A percentile compares a stretch with the other conserved stretches of the same genome.
Conservation (phyloP, 1,140 invertebrate genomes). For the Drosophila sucinea region DNA sequence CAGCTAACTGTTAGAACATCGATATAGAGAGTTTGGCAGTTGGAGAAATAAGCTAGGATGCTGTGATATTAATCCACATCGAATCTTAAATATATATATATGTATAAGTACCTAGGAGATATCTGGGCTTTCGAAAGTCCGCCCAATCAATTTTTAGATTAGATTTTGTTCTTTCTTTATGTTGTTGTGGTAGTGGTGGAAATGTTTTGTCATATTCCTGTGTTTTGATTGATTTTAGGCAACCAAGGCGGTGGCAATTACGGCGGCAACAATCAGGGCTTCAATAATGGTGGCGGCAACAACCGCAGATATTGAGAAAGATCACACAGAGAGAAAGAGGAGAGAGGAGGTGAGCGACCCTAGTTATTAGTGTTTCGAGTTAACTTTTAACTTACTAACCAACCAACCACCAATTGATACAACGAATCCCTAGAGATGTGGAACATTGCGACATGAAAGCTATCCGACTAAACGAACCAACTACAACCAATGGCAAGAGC, state of each 20-base stretch:
- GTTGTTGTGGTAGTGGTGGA: conserved; percentile 17
- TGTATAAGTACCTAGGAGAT: neutral
- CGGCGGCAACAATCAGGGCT: conserved; percentile 83
- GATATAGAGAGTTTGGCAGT: conserved; percentile 40
- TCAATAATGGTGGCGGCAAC: conserved; percentile 84
- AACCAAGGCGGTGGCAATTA: conserved; percentile 86
- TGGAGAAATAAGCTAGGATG: conserved; percentile 69
- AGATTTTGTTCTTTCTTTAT: conserved; percentile 15
- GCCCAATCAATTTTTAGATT: conserved; percentile 19
- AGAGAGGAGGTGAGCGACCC: conserved; percentile 61
- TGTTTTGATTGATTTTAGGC: conserved; percentile 59
- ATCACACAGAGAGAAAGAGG: conserved; percentile 29
- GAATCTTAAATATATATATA: conserved; percentile 1
- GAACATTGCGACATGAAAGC: conserved; percentile 1
- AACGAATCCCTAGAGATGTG: neutral
- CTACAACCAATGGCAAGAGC: too few species aligned
- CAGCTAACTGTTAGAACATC: conserved; percentile 51
- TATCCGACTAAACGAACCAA: neutral
- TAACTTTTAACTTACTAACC: conserved; percentile 24
- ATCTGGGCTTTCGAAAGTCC: neutral
- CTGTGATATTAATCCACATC: conserved; percentile 84
- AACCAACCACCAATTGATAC: conserved; percentile 29
- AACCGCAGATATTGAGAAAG: conserved; percentile 83
- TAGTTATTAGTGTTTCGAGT: conserved; percentile 1
- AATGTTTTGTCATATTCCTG: conserved; percentile 31